Evolutionary conservation across 2,797 vertebrate genomes (phyloP).

Genomic region (Typhlichthys subterraneus): DNA sequence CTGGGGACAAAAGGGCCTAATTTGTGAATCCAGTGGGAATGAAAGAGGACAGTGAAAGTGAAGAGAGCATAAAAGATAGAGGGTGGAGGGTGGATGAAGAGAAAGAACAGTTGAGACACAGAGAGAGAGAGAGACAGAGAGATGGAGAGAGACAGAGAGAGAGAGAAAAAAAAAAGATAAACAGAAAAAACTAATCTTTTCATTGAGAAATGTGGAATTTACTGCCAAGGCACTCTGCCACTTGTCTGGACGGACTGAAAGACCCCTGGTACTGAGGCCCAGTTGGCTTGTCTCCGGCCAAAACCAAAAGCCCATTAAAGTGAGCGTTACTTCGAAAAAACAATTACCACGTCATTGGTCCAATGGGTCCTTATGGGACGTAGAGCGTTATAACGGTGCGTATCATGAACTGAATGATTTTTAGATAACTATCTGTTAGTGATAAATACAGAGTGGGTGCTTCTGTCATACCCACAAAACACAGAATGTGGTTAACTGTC

Average conservation of each 20-base stretch:
- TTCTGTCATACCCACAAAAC: no score
- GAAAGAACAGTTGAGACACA: not conserved
- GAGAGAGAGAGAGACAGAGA: not conserved
- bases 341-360: not conserved
- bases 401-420: not conserved
- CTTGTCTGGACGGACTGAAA: conserved; percentile 8
- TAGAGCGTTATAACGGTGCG: not conserved
- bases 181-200: not conserved
- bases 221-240: not conserved
- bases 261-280: not conserved
- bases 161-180: not conserved
- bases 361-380: not conserved
- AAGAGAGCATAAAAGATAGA: not conserved
- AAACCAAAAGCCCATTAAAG: not conserved
- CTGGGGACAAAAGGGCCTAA: conserved; percentile 55
- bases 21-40: conserved; percentile 39
- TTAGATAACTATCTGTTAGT: not conserved
- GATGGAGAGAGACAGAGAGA: not conserved
- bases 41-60: not conserved
- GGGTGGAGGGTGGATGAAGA: not conserved
- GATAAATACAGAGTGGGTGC: not conserved
- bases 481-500: no score
- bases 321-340: not conserved
- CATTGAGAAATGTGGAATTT: not conserved
- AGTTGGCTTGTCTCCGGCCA: no score